Conservation (phyloP, 1,140 invertebrate genomes). For the Halictus rubicundus region DNA sequence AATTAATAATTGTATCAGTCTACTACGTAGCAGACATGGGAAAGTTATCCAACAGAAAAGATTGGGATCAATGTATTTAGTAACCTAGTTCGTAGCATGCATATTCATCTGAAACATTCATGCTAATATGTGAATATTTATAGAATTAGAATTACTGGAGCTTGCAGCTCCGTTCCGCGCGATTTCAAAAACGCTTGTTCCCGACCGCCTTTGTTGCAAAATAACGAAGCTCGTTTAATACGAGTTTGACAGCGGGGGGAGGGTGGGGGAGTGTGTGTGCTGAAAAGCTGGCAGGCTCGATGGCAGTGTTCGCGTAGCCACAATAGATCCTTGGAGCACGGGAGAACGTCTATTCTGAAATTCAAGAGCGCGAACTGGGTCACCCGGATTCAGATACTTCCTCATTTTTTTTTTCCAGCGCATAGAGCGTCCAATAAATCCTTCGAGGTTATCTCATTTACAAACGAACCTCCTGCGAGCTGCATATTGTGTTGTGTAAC, state of each 20-base stretch:
- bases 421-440: neutral
- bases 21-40: too few species aligned
- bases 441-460: conserved; percentile 3
- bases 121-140: neutral
- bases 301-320: neutral
- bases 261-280: too few species aligned
- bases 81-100: neutral
- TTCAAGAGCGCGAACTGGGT: conserved; percentile 5
- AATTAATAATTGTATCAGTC: too few species aligned
- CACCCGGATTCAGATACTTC: conserved; percentile 3
- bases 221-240: neutral
- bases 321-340: conserved; percentile 1
- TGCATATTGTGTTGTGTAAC: neutral
- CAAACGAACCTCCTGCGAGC: neutral
- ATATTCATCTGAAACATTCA: neutral
- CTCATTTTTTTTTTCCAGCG: neutral
- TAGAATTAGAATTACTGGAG: neutral
- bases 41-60: neutral
- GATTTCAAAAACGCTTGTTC: neutral
- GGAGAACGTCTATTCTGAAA: conserved; percentile 3
- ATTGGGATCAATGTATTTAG: neutral
- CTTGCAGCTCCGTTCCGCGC: neutral
- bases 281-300: neutral
- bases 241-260: neutral
- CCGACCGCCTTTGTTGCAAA: neutral